These are phyloP conservation scores for Zenarchopterus dispar DNA, from an alignment of 2,797 vertebrate genomes.

Conservation along the genomic window DNA sequence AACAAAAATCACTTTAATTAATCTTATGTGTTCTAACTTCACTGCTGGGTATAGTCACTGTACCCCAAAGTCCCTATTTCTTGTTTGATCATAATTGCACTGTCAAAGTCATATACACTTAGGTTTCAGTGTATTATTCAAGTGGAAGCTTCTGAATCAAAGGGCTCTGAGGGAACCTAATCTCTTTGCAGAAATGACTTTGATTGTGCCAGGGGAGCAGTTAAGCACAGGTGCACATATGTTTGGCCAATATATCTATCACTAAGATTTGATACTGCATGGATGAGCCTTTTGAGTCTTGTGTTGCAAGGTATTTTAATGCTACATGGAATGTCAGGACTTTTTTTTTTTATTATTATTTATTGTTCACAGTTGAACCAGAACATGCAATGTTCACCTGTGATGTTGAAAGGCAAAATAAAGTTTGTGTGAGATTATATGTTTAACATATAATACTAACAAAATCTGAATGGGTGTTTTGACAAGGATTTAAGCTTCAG, in stretches of 20 bases:
- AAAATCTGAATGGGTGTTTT: conserved; percentile 21
- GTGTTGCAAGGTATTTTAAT: neutral
- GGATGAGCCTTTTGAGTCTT: conserved; percentile 41
- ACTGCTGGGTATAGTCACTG: conserved; percentile 43
- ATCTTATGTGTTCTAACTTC: conserved; percentile 54
- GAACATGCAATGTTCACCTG: neutral
- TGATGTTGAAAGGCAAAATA: conserved; percentile 3
- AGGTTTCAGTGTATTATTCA: conserved; percentile 60
- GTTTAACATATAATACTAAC: conserved; percentile 12
- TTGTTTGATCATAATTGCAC: conserved; percentile 60
- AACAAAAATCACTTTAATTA: conserved; percentile 65
- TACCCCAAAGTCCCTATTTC: conserved; percentile 31
- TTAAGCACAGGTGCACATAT: conserved; percentile 61
- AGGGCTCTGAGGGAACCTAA: conserved; percentile 59
- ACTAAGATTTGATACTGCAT: conserved; percentile 28
- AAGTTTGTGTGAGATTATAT: neutral
- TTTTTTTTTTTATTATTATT: neutral
- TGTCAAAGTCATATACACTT: conserved; percentile 63
- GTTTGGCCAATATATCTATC: conserved; percentile 58
- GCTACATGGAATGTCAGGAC: conserved; percentile 19
- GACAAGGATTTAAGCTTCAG: neutral
- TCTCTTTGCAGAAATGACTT: conserved; percentile 65
- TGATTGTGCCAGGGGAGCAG: conserved; percentile 60
- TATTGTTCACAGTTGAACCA: too few species aligned
- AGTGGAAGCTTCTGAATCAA: conserved; percentile 70